Base-by-base conservation (phyloP, 2,888 invertebrate genomes). In the Perithous albicinctus region DNA sequence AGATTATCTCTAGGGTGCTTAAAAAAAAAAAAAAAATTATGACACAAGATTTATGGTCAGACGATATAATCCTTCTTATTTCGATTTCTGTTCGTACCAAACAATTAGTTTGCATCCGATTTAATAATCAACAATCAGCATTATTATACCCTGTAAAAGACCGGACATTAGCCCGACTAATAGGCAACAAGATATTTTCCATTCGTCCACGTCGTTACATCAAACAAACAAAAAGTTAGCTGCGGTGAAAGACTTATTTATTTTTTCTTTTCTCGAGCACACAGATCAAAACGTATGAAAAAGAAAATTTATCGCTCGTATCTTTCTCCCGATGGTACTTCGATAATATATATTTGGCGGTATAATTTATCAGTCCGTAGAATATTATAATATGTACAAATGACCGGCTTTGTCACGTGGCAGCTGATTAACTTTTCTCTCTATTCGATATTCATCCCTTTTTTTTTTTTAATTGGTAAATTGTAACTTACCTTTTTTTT, bases 261-360 rank as follows among this genome's bases (percentile, higher is more conserved):
- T 23, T 59, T 12, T 23, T 29, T 69, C 48, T 26, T 23, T 59
- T 12, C 32, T 29, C 10, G 8, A 59, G 80, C 76, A 80, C 76
- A 80, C 80, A 76, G 80, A 80, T 66, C 48, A 72, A 56, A 69
- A 64, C 78, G 61, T 61, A 35, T 38, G 46, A 75, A 29, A 35
- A 75, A 63, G 54, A 70, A n/a, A n/a, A 56, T 64, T 46, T 20
- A 46, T 72, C 54, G 63, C 23, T 56, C 41, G 80, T 38, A 61
- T 59, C 51, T 43, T 66, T 26, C 10, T n/a, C 35, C 15, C 46
- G 63, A 46, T 75, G 23, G 18, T 63, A 35, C 51, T 48, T 38
- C 23, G 32, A 10, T 54, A 23, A 38, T 54, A 59, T 54, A 59
- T 73, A 67, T 61, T 67, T 72, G 64, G 43, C 56, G 70, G 70